Base-by-base conservation (phyloP, 92 coral and sea anemone genomes). In the Epizoanthus illoricatus region DNA sequence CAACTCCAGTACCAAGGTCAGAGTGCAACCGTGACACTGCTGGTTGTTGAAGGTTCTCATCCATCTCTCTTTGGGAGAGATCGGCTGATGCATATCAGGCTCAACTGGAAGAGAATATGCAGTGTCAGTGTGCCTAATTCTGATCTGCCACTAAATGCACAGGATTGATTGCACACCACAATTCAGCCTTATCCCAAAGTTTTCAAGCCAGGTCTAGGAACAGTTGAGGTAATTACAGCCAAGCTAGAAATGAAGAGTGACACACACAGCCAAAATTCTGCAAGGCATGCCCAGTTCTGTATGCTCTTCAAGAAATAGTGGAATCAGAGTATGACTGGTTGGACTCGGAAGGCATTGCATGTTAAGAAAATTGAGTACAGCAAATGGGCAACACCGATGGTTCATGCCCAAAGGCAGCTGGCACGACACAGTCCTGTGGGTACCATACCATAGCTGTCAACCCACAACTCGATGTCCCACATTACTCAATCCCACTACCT, bases 361-460 rank as follows among this genome's bases (percentile, higher is more conserved):
- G 45, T 86, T 0, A 65, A 80, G 61, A 74, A 76, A 58, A 79
- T 87, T 19, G 66, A 87, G 59, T 87, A 73, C 17, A 75, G 87
- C 41, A 84, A 83, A 10, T 79, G 85, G 84, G 84, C 86, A 1
- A 84, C 91, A 9, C 88, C 88, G 2, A 73, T 84, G 90, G 85
- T 84, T 16, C 87, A 87, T 69, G 79, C 5, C 87, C 80, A 6
- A 84, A 85, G 24, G 72, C 65, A 9, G 80, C 54, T 39, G 60
- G 85, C 33, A 55, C 79, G 13, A 80, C 89, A 5, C 81, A 86
- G 4, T 88, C 92, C 0, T 88, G 89, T 47, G 84, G 84, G 18
- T 81, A 88, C 75, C 85, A 79, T 18, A 67, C 83, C 5, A 80
- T 85, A 17, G 79, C 68, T 0, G 73, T 80, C 79, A 89, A 89